Evolutionary conservation across 1,140 invertebrate species (phyloP).

Genomic region (Oncopodura yosiiana): DNA sequence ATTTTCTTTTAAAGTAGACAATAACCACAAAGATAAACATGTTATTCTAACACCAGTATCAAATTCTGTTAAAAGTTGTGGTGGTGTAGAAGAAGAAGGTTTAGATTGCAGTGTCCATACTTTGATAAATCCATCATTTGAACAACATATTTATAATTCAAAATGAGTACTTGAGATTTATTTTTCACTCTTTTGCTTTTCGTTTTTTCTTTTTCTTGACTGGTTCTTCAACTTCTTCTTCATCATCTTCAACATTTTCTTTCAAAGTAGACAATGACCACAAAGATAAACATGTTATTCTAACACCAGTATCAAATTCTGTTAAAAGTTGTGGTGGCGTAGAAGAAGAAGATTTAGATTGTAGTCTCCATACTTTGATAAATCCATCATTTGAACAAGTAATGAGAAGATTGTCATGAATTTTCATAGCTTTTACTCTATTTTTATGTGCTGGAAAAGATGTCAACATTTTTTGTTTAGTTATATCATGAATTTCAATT

Average conservation of each 20-base stretch:
- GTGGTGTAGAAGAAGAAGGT: too few species aligned
- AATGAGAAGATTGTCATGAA: slow-evolving; percentile 44
- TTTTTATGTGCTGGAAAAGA: slow-evolving; percentile 51
- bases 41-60: neutral
- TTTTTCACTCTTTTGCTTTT: slow-evolving; percentile 1
- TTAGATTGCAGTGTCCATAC: neutral
- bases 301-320: slow-evolving; percentile 27
- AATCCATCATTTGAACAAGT: slow-evolving; percentile 63
- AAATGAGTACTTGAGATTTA: too few species aligned
- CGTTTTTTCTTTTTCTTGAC: neutral
- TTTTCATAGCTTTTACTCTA: slow-evolving; percentile 56
- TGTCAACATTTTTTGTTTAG: slow-evolving; percentile 41
- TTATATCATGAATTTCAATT: slow-evolving; percentile 52
- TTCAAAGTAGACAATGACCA: neutral
- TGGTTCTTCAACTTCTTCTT: neutral
- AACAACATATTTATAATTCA: neutral
- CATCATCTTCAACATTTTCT: slow-evolving; percentile 2
- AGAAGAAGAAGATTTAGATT: neutral
- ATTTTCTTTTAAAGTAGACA: neutral
- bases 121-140: neutral
- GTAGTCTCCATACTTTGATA: slow-evolving; percentile 59
- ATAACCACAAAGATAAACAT: neutral
- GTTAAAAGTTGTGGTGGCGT: slow-evolving; percentile 14
- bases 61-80: neutral
- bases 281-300: slow-evolving; percentile 28